Conservation (phyloP, 2,113 vertebrate genomes). For the Oxyruncus cristatus region DNA sequence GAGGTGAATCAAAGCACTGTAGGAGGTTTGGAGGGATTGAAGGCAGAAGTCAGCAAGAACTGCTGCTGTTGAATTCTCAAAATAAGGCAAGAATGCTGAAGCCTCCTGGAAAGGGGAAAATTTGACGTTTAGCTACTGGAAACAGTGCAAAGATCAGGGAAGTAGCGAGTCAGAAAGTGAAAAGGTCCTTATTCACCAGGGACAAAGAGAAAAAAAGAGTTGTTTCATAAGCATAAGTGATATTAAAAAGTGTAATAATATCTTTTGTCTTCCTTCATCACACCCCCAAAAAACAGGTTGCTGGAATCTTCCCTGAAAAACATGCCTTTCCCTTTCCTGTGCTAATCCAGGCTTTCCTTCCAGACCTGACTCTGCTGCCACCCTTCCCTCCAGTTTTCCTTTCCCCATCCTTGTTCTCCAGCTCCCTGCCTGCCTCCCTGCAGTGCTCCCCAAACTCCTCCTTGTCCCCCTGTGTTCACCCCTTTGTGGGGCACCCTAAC, state of each 20-base stretch:
- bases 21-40: background rate
- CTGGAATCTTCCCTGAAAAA: background rate
- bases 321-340: background rate
- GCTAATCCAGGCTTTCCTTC: background rate
- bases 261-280: background rate
- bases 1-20: background rate
- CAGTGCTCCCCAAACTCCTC: accelerated
- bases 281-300: accelerated
- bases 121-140: accelerated
- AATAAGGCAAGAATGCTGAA: background rate
- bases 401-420: background rate
- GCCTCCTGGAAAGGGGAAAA: background rate
- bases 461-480: background rate
- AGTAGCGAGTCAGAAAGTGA: background rate
- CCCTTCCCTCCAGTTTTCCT: background rate
- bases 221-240: background rate
- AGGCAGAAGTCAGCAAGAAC: background rate
- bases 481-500: accelerated
- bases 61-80: background rate
- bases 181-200: background rate
- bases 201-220: background rate
- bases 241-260: accelerated
- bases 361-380: background rate
- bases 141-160: background rate
- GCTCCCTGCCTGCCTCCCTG: background rate